These are phyloP conservation scores for Alaudala cheleensis DNA, from an alignment of 2,113 vertebrate genomes.

Conservation along the genomic window DNA sequence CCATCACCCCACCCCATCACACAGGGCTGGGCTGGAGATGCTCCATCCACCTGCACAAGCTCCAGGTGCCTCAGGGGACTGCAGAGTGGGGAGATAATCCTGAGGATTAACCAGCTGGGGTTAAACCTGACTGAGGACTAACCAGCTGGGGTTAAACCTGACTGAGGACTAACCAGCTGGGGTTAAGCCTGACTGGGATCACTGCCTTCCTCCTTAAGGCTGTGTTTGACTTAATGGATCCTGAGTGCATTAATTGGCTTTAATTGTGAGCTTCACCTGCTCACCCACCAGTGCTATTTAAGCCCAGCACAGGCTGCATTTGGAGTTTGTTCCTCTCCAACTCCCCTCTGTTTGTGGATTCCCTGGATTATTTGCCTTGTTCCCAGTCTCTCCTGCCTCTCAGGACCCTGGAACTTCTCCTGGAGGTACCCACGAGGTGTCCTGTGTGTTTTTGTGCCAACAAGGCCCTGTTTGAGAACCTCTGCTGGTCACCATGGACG, in stretches of 20 bases:
- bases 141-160: background rate
- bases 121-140: background rate
- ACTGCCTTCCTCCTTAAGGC: background rate
- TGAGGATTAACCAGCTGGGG: rapidly evolving
- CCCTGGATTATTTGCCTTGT: rapidly evolving
- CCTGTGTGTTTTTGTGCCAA: background rate
- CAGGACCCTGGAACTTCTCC: background rate
- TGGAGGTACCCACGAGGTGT: rapidly evolving
- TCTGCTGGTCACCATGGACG: rapidly evolving
- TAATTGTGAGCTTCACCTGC: background rate
- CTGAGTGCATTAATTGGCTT: background rate
- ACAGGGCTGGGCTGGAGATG: rapidly evolving
- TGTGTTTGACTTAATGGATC: background rate
- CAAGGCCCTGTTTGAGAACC: background rate
- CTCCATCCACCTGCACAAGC: background rate
- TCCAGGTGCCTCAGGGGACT: background rate
- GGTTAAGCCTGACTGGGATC: background rate
- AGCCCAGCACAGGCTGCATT: rapidly evolving
- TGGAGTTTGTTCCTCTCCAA: rapidly evolving
- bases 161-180: no score
- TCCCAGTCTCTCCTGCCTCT: background rate
- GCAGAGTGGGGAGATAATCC: background rate
- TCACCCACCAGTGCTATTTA: background rate
- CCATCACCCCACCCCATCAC: rapidly evolving
- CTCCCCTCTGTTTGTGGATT: rapidly evolving